Percentiles rank a stretch among this genome's conserved stretches.
Conservation (phyloP, 2,113 vertebrate species). For the Setophaga coronata region DNA sequence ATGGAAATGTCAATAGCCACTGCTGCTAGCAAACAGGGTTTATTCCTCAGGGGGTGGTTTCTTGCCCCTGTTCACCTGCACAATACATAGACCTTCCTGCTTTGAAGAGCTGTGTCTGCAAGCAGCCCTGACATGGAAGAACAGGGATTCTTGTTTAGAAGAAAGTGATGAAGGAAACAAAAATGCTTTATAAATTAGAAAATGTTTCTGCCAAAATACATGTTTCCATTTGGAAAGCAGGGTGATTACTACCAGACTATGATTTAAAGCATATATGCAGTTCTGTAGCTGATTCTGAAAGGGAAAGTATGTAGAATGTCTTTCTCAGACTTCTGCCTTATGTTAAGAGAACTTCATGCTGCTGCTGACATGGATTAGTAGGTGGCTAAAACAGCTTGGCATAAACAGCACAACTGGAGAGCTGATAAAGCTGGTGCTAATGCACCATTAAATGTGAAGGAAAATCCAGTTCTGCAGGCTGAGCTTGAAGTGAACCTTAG, state of each 20-base stretch:
- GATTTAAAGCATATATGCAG: neutral
- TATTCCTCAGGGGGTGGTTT: neutral
- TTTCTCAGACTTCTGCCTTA: neutral
- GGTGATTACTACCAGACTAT: neutral
- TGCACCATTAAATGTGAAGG: neutral
- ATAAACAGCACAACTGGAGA: neutral
- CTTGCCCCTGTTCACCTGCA: neutral
- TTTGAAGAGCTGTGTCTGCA: neutral
- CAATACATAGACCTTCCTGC: neutral
- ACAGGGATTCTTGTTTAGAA: neutral
- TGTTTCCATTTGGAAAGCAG: neutral
- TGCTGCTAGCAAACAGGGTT: neutral
- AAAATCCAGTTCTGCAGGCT: slow-evolving; percentile 11
- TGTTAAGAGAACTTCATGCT: neutral
- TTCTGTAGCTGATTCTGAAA: neutral
- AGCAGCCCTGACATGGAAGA: neutral
- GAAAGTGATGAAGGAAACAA: neutral
- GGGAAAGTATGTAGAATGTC: neutral
- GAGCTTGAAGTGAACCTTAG: neutral
- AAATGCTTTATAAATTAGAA: neutral
- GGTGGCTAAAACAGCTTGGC: slow-evolving; percentile 5
- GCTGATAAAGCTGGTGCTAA: slow-evolving; percentile 26
- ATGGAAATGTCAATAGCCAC: neutral
- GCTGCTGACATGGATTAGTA: neutral
- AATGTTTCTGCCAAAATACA: neutral